Conservation (phyloP, 2,888 invertebrate species). For the Physocephala rufipes region DNA sequence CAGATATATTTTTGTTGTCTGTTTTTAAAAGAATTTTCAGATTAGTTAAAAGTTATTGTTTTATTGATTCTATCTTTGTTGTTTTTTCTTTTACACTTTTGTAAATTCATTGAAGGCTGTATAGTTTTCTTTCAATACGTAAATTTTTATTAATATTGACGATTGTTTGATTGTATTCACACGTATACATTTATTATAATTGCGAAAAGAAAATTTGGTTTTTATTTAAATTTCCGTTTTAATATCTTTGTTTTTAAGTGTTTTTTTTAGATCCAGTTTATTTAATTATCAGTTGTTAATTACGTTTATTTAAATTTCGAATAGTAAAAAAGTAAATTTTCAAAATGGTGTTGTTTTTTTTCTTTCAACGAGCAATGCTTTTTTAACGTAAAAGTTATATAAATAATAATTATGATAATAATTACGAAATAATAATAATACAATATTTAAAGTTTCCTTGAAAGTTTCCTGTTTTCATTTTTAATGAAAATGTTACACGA, state of each 20-base stretch:
- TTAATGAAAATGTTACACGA: conserved; percentile 42
- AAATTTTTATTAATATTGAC: too few relatives aligned
- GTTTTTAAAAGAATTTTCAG: too few relatives aligned
- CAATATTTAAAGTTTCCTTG: conserved; percentile 20
- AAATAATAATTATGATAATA: too few relatives aligned
- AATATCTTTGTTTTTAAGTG: neutral
- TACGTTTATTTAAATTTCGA: conserved; percentile 14
- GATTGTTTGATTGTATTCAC: neutral
- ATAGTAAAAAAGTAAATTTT: conserved; percentile 6
- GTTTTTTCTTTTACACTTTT: conserved; percentile 17
- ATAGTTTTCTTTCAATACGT: too few relatives aligned
- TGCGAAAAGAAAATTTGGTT: too few relatives aligned
- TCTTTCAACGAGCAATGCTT: conserved; percentile 36
- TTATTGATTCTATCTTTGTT: conserved; percentile 5
- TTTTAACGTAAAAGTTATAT: too few relatives aligned
- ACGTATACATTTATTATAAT: neutral
- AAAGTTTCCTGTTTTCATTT: conserved; percentile 36
- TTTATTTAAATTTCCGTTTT: neutral
- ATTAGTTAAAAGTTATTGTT: too few relatives aligned
- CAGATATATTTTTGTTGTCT: conserved; percentile 19
- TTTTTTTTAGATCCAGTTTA: conserved; percentile 1
- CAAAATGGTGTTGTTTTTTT: conserved; percentile 18
- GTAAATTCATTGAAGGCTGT: neutral
- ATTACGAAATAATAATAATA: conserved; percentile 24
- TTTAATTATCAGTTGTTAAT: neutral